Conservation (phyloP, 2,797 vertebrate genomes). For the Smutsia gigantea region DNA sequence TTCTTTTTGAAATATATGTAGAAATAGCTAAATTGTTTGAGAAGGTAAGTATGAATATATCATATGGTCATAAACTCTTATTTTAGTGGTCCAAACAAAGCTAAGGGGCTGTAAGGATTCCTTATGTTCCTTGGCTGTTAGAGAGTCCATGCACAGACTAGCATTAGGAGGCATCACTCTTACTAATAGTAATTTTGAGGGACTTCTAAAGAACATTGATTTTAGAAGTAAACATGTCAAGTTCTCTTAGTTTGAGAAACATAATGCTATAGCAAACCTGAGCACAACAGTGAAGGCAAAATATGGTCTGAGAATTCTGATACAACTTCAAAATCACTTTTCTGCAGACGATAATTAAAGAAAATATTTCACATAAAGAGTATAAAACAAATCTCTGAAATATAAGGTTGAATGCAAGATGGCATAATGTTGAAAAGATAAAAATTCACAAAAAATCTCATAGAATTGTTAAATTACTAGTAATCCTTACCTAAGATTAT, state of each 20-base stretch:
- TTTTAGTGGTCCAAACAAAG: not conserved
- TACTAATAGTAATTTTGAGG: not conserved
- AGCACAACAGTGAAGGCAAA: slow-evolving; percentile 7
- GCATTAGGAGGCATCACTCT: not conserved
- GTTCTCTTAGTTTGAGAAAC: not conserved
- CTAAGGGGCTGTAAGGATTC: not conserved
- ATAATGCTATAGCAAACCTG: not conserved
- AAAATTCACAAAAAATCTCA: not conserved
- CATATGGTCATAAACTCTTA: not conserved
- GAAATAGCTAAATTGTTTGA: not conserved
- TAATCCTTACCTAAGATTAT: not conserved
- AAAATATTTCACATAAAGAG: not conserved
- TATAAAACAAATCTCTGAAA: not conserved
- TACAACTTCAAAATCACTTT: not conserved
- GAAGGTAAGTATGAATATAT: not conserved
- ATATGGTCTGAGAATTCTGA: not conserved
- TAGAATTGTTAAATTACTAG: not conserved
- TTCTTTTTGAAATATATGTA: not conserved
- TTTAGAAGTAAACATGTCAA: slow-evolving; percentile 20
- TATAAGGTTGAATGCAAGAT: not conserved
- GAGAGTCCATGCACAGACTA: not conserved
- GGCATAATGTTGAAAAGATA: not conserved
- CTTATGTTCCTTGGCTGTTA: not conserved
- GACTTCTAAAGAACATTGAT: not conserved
- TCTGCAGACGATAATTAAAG: not conserved